These are phyloP conservation scores for Garra rufa DNA, from an alignment of 2,113 vertebrate genomes.

Conservation along the genomic window DNA sequence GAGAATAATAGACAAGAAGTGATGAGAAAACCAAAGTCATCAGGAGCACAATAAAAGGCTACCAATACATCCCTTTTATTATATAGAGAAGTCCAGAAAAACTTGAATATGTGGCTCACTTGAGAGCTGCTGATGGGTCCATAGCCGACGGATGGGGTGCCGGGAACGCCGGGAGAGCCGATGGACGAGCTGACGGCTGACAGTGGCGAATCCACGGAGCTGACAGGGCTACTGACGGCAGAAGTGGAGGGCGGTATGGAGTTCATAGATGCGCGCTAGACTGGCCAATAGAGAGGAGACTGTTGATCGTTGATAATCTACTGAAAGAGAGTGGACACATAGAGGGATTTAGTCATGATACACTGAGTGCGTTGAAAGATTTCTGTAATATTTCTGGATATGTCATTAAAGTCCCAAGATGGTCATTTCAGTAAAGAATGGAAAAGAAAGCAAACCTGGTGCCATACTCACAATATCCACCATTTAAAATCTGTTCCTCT, in stretches of 20 bases:
- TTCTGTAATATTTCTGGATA: not conserved
- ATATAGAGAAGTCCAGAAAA: not conserved
- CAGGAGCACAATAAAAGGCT: not conserved
- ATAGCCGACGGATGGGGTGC: conserved; percentile 84
- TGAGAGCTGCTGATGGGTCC: conserved; percentile 87
- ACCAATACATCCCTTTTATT: not conserved
- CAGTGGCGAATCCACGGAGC: conserved; percentile 83
- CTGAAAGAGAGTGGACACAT: conserved; percentile 36
- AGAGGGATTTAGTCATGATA: not conserved
- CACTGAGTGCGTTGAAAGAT: not conserved
- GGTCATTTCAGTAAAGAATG: not conserved
- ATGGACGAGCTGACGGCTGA: conserved; percentile 88
- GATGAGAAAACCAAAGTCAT: not conserved
- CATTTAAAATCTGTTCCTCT: not conserved
- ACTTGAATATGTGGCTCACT: conserved; percentile 66
- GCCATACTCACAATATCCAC: not conserved
- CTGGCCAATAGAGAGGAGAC: conserved; percentile 65
- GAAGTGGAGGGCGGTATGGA: conserved; percentile 80
- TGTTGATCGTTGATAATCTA: conserved; percentile 75
- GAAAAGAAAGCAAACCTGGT: conserved; percentile 1
- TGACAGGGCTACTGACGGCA: conserved; percentile 81
- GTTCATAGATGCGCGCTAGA: conserved; percentile 72
- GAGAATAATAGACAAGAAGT: not conserved
- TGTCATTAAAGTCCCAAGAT: conserved; percentile 10
- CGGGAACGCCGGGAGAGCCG: conserved; percentile 82